These are phyloP conservation scores for Dreissena polymorpha DNA, from an alignment of 1,140 invertebrate species.

Conservation along the genomic window DNA sequence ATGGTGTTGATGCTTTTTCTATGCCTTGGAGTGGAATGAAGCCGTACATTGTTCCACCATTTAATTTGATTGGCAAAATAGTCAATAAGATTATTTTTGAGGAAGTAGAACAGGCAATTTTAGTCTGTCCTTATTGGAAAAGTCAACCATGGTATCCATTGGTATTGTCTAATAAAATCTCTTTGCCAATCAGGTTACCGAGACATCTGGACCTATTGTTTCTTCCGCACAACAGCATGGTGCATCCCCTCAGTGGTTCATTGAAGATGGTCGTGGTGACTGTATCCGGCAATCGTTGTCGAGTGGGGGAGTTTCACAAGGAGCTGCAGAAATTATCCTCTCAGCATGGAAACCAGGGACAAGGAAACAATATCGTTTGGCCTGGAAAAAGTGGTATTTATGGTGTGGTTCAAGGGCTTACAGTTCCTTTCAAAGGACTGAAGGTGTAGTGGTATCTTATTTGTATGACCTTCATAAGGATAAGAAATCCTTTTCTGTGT, in stretches of 20 bases:
- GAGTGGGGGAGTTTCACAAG: too few relatives aligned
- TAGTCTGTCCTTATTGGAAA: conserved; percentile 16
- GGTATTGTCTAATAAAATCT: conserved; percentile 1
- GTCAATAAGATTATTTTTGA: too few relatives aligned
- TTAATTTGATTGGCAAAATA: too few relatives aligned
- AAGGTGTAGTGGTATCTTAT: too few relatives aligned
- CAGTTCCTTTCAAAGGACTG: conserved; percentile 7
- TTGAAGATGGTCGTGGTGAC: not conserved
- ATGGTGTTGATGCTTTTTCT: conserved; percentile 44
- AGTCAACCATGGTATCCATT: conserved; percentile 22
- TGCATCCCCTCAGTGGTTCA: not conserved
- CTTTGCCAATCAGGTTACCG: conserved; percentile 37
- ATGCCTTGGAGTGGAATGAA: too few relatives aligned
- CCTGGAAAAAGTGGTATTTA: conserved; percentile 25
- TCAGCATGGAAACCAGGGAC: conserved; percentile 15
- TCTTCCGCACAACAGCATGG: not conserved
- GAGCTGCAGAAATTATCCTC: conserved; percentile 8
- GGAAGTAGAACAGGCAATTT: too few relatives aligned
- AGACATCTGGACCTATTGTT: conserved; percentile 18
- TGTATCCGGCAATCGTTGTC: too few relatives aligned
- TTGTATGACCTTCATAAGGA: not conserved
- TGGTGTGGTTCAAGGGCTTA: not conserved
- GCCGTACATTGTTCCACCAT: too few relatives aligned
- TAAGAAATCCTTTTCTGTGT: conserved; percentile 14
- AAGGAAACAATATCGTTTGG: conserved; percentile 8